Percentiles rank a stretch among this genome's conserved stretches.
Evolutionary conservation across 2,888 invertebrate genomes (phyloP).

Genomic region (Acrobasis consociella): DNA sequence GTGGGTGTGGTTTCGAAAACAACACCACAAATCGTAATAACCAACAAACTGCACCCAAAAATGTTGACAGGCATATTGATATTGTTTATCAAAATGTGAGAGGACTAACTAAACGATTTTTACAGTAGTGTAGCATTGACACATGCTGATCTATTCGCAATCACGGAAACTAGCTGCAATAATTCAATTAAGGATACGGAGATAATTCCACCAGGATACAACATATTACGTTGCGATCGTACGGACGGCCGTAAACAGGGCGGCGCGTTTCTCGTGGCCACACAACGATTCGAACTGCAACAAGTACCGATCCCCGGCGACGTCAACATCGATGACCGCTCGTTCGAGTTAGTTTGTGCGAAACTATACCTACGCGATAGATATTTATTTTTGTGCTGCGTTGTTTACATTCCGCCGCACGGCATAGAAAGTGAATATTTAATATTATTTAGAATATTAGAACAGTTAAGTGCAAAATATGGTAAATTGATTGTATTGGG

Average conservation of each 20-base stretch:
- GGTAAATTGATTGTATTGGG: not conserved
- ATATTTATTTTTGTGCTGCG: constrained; percentile 11
- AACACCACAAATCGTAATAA: too few relatives aligned
- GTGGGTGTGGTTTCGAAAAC: constrained; percentile 1
- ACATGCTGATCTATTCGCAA: constrained; percentile 1
- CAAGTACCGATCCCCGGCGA: not conserved
- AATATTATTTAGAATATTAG: constrained; percentile 6
- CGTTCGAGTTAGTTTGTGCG: constrained; percentile 12
- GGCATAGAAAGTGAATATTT: constrained; percentile 2
- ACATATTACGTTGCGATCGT: constrained; percentile 32
- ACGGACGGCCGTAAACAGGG: not conserved
- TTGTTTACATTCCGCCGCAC: constrained; percentile 3
- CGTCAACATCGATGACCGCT: constrained; percentile 4
- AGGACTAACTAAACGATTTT: not conserved
- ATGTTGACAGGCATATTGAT: not conserved
- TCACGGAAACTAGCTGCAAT: too few relatives aligned
- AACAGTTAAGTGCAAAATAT: not conserved
- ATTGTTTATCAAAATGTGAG: not conserved
- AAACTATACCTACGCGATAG: not conserved
- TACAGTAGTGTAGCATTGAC: not conserved
- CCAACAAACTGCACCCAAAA: too few relatives aligned
- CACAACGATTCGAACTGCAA: constrained; percentile 29
- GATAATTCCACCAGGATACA: constrained; percentile 27
- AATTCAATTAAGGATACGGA: too few relatives aligned
- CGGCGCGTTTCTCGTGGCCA: constrained; percentile 30